phyloP scores from a whole-genome alignment of 2,888 invertebrate genomes.

The Drosophila trichaetosa region DNA sequence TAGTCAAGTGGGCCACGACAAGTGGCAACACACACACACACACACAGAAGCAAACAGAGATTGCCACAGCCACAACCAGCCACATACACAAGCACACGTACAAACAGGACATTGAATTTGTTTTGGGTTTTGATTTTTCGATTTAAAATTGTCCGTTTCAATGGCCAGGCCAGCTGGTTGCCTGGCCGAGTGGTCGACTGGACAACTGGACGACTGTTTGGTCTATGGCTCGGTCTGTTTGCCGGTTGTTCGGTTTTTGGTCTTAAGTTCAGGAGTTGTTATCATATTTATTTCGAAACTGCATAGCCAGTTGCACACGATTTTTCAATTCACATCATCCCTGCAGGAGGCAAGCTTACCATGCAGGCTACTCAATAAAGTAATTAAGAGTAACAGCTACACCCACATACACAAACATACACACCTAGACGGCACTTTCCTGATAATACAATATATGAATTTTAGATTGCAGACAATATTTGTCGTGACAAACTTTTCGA shows the following conservation, averaged over 20 bases:
- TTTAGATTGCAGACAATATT: constrained; percentile 43
- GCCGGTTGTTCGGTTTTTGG: constrained; percentile 5
- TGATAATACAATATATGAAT: constrained; percentile 9
- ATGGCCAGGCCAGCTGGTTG: constrained; percentile 43
- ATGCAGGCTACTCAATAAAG: constrained; percentile 51
- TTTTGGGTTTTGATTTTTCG: constrained; percentile 78
- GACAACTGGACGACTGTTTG: neutral
- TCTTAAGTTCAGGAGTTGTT: constrained; percentile 45
- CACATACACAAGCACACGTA: constrained; percentile 38
- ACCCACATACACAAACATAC: constrained; percentile 12
- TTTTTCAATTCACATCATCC: constrained; percentile 43
- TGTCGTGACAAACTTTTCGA: constrained; percentile 18
- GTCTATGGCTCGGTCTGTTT: constrained; percentile 1
- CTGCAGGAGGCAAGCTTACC: constrained; percentile 16
- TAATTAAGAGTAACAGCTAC: constrained; percentile 50
- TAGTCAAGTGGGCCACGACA: constrained; percentile 49
- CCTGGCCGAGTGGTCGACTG: constrained; percentile 13
- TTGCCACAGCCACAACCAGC: constrained; percentile 26
- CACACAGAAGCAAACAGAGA: constrained; percentile 18
- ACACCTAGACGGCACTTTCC: neutral
- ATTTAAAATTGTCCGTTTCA: constrained; percentile 76
- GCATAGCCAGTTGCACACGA: constrained; percentile 33
- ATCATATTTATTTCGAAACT: constrained; percentile 45
- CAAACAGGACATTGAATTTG: constrained; percentile 78
- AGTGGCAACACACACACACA: constrained; percentile 18